Base-by-base conservation (phyloP, 64 coral and sea anemone species). In the Exaiptasia diaphana region DNA sequence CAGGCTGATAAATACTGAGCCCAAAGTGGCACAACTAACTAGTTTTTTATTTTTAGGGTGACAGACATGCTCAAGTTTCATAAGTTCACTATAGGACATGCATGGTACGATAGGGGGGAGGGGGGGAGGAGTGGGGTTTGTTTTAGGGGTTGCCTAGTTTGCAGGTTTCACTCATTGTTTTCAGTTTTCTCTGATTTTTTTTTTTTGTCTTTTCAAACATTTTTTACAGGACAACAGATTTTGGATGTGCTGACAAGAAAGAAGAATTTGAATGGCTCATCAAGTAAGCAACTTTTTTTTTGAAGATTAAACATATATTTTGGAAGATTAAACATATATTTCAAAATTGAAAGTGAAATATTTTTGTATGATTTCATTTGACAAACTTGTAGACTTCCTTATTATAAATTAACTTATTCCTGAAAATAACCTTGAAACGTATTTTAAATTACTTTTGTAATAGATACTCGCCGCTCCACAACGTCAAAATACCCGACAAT, bases 81-180 rank as follows among this genome's bases (percentile, higher is more conserved):
- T 38, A 97, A 97, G 55, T 97, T 91, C 48, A 97, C 93, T 40
- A 97, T 97, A 52, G 93, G 93, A 44, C 93, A 97, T 75, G 93
- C 93, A 8, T 97, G 93, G 93, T 97, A 91, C 71, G 67, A 2
- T 27, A 4, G 32, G 12, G 8, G 3, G 7, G n/a, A 18, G 56
- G 15, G 0, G 21, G 5, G 21, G 9, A 22, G 18, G 9, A 45
- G 26, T n/a, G 20, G 15, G 39, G 12, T n/a, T 24, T 37, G 14
- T 55, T 73, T 38, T 20, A 44, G 3, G 10, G 2, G 29, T 17
- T n/a, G 35, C 31, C 13, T n/a, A n/a, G n/a, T n/a, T n/a, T n/a
- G n/a, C n/a, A n/a, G n/a, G n/a, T n/a, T n/a, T n/a, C n/a, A n/a
- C n/a, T n/a, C n/a, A n/a, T n/a, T n/a, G n/a, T 28, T 3, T 42